A percentile compares a stretch with the other conserved stretches of the same genome.
These are phyloP conservation scores for Channallabes apus DNA, from an alignment of 2,797 vertebrate species.

Conservation along the genomic window DNA sequence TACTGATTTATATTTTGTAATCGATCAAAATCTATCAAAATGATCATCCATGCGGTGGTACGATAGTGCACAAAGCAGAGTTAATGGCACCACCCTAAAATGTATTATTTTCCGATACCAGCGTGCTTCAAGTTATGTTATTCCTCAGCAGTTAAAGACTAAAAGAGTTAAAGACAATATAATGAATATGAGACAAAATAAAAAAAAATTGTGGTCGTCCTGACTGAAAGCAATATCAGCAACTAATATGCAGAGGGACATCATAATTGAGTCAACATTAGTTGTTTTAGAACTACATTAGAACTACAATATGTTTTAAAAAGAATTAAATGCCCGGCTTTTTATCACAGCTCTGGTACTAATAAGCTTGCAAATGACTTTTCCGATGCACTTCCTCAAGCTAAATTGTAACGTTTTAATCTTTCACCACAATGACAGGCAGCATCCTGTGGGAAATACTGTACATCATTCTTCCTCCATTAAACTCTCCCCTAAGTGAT, in stretches of 20 bases:
- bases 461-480: conserved; percentile 22
- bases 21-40: too few relatives aligned
- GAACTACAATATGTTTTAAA: neutral
- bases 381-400: neutral
- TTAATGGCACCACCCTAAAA: neutral
- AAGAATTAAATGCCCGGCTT: neutral
- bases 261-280: conserved; percentile 9
- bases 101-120: neutral
- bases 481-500: conserved; percentile 6
- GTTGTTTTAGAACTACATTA: too few relatives aligned
- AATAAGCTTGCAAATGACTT: conserved; percentile 10
- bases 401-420: conserved; percentile 21
- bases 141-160: neutral
- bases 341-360: neutral
- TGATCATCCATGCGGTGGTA: too few relatives aligned
- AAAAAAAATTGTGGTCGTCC: neutral
- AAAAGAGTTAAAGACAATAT: neutral
- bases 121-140: neutral
- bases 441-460: conserved; percentile 13
- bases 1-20: too few relatives aligned
- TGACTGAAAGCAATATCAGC: neutral
- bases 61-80: too few relatives aligned
- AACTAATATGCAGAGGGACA: neutral
- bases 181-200: neutral
- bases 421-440: neutral